Base-by-base conservation (phyloP, 64 coral and sea anemone genomes). In the Astreopora myriophthalma region DNA sequence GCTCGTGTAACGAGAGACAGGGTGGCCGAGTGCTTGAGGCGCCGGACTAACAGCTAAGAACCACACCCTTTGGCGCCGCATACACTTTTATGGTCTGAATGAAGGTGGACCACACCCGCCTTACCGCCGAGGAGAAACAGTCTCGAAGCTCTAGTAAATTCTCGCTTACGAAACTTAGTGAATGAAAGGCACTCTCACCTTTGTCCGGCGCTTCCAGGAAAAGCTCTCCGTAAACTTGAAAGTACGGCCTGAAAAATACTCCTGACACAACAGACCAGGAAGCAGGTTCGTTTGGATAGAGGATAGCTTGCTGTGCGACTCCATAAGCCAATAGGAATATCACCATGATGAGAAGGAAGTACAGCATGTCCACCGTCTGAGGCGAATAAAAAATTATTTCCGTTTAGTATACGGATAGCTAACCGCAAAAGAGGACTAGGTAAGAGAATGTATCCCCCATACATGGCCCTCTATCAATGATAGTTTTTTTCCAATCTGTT, bases 241-340 rank as follows among this genome's bases (percentile, higher is more conserved):
- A 96, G 36, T 96, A 96, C 31, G 95, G 95, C 17, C 92, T 94
- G 67, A 81, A 96, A 36, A 96, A 87, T 8, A 96, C 78, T 34
- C 70, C 44, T 14, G 95, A 90, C 52, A 96, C 7, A 5, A 90
- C 70, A 0, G 48, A 35, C 95, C 91, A 96, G 8, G 95, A 94
- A 5, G 87, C 42, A 9, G 32, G 5, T 38, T 93, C 74, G 8
- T 86, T 79, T 38, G 95, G 95, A 23, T 71, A 94, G 36, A 96
- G 63, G 32, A 96, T 93, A 2, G 95, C 95, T 42, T 96, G 95
- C 35, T 96, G 95, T 40, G 95, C 91, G 46, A 96, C 95, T 67
- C 95, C 95, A 87, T 96, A 96, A 8, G 95, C 95, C 92, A 96
- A 26, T 13, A 96, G 75, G 51, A 96, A 96, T 3, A 96, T 69